Evolutionary conservation across 2,113 vertebrate species (phyloP), one percentile per base, ranked within the genome.

Genomic region (Saccopteryx bilineata): DNA sequence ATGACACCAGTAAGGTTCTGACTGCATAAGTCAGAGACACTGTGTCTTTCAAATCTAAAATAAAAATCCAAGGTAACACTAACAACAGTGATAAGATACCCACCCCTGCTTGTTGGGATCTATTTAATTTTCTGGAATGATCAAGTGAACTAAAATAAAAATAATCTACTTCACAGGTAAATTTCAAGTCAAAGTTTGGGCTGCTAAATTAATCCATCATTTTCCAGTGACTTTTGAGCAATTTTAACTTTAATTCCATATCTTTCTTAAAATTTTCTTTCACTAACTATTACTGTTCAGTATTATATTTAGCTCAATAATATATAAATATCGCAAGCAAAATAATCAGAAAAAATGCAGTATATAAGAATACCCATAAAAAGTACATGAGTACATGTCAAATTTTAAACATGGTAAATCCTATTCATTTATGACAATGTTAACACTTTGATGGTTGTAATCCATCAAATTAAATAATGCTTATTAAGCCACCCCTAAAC

Each of bases 211-310:
- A 65, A 69, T 15, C 28, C 28, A 87, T 63, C 21, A 63, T 31
- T 89, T 87, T 78, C 26, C 2, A 50, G 52, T 46, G 33, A 58
- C 17, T 58, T 69, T 7, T n/a, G 17, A 69, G 26, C 26, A 86
- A 85, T 60, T 82, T 89, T 88, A 71, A 89, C 31, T 66, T 56
- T 72, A 75, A 66, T 14, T 31, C 23, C 58, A 2, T n/a, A 74
- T 78, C 87, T 96, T 95, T 82, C 50, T 86, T 26, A 48, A 33
- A 81, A 18, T 31, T 88, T 75, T 74, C 14, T 71, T 75, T 56
- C 23, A 72, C 12, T 26, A 48, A 21, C 28, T 17, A 17, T 71
- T 95, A 76, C n/a, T 58, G 76, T 76, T 46, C 31, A 60, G 6
- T 56, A 18, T 63, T 91, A 50, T 65, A 93, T 26, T 90, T 71